These are phyloP conservation scores for Allophyes oxyacanthae DNA, from an alignment of 2,888 invertebrate species.

Conservation along the genomic window DNA sequence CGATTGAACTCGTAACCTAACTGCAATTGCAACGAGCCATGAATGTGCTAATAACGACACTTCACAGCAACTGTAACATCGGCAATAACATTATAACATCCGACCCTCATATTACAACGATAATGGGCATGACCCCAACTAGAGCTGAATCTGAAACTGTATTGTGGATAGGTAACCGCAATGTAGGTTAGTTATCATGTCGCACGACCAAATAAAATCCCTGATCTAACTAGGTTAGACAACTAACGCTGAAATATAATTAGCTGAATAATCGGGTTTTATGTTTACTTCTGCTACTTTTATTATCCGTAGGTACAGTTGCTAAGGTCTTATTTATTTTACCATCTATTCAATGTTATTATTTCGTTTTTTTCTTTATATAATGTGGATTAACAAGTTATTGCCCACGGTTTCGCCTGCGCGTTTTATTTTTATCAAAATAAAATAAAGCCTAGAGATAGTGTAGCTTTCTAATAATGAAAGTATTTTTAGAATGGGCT, in stretches of 20 bases:
- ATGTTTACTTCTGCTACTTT: conserved; percentile 23
- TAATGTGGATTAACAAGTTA: neutral
- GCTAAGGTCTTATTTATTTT: conserved; percentile 10
- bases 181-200: neutral
- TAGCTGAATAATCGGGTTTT: conserved; percentile 17
- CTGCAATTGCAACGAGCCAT: conserved; percentile 45
- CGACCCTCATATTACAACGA: conserved; percentile 25
- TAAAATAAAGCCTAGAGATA: too few species aligned
- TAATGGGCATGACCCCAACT: conserved; percentile 18
- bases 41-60: conserved; percentile 35
- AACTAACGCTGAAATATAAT: conserved; percentile 28
- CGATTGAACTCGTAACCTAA: conserved; percentile 29
- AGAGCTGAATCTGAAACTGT: too few species aligned
- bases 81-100: conserved; percentile 32
- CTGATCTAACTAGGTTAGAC: conserved; percentile 8
- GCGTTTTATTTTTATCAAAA: too few species aligned
- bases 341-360: conserved; percentile 1
- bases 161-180: neutral
- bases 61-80: conserved; percentile 27
- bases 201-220: conserved; percentile 8
- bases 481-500: too few species aligned
- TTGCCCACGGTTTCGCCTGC: too few species aligned
- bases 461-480: too few species aligned
- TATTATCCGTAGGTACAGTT: conserved; percentile 5
- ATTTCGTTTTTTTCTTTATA: neutral